phyloP scores from a whole-genome alignment of 1,140 invertebrate species.

The Brachystomella parvula region DNA sequence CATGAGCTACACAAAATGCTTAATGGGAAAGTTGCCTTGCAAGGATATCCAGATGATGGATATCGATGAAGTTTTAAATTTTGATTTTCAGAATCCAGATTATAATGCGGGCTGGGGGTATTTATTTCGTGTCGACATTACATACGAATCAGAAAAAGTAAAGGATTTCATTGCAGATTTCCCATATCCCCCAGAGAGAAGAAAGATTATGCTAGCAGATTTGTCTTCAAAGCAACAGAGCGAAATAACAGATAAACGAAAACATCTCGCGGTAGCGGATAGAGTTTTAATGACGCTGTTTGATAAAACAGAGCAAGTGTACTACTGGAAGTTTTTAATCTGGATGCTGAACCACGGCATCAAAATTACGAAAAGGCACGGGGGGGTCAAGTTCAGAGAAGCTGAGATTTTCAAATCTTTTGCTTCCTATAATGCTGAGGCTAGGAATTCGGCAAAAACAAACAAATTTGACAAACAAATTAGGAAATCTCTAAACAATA shows the following conservation, averaged over 20 bases:
- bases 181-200: background rate
- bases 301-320: background rate
- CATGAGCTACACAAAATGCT: background rate
- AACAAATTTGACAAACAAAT: background rate
- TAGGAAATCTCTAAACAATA: background rate
- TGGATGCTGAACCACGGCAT: background rate
- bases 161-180: background rate
- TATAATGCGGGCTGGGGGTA: background rate
- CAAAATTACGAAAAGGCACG: background rate
- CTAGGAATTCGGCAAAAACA: background rate
- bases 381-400: background rate
- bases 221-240: background rate
- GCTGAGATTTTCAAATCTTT: background rate
- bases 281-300: background rate
- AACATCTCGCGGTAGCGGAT: background rate
- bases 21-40: background rate
- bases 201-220: background rate
- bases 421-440: background rate
- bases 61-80: background rate
- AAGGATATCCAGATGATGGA: background rate
- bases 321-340: background rate
- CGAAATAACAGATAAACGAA: background rate
- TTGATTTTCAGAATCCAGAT: background rate
- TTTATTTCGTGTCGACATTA: background rate
- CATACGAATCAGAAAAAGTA: background rate